Evolutionary conservation across 2,888 invertebrate genomes (phyloP), one percentile per base, ranked within the genome.

Genomic region (Drosophila rubida): DNA sequence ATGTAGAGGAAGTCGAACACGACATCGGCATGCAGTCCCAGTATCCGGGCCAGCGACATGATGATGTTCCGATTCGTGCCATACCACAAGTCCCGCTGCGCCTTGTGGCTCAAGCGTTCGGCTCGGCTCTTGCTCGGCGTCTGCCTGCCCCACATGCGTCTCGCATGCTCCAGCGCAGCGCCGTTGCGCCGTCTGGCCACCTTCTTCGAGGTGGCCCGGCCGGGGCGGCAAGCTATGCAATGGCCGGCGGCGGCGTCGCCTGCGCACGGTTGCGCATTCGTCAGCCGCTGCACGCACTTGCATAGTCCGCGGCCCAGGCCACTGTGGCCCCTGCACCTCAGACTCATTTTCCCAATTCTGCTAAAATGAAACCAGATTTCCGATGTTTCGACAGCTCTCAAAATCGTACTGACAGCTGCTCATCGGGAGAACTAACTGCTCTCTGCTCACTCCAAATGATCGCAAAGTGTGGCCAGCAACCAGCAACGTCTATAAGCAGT

Each of bases 1-100:
- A 45, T 13, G 27, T 60, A 62, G 8, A 80, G 60, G n/a, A 73
- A 80, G 23, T 80, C 62, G 4, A 49, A 44, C 8, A 67, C 35
- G 2, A 8, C 35, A 1, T 62, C 59, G 1, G 30, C 14, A 1
- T 45, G 63, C 0, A 65, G 11, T 0, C 54, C 27, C 4, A 69
- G 13, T 0, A 11, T n/a, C 1, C 22, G 9, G 5, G 51, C 54
- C 39, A 78, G 0, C 0, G 55, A 45, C n/a, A 45, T 0, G 1
- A 75, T 60, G 0, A 50, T 75, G 2, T 2, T 19, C 3, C 41
- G 49, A 8, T 83, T 75, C 23, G 4, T 32, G 0, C 4, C 11
- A 23, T 64, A 53, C 78, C 78, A 82, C 0, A 32, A 27, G 6
- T 63, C 45, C 46, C 22, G 53, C 11, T 45, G 32, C 9, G 46